Evolutionary conservation across 30 jellyfish, hydroid and myxozoan species (phyloP).

Genomic region (Morbakka virulenta): DNA sequence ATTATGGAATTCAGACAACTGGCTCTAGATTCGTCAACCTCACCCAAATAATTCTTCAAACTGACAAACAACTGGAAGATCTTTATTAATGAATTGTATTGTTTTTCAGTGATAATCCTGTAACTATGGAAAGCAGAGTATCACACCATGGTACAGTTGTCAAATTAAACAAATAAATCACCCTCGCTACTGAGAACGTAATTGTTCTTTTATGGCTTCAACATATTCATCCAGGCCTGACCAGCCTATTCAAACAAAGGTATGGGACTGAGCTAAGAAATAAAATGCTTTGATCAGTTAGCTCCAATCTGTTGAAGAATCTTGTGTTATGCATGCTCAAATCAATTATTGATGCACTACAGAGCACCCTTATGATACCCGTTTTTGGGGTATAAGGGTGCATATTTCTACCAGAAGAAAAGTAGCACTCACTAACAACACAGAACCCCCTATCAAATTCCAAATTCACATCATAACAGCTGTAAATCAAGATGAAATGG

Average conservation of each 20-base stretch:
- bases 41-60: neutral
- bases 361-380: too few relatives aligned
- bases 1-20: slow-evolving; percentile 27
- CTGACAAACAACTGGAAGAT: slow-evolving; percentile 49
- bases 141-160: slow-evolving; percentile 19
- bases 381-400: too few relatives aligned
- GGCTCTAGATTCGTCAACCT: slow-evolving; percentile 6
- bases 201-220: slow-evolving; percentile 28
- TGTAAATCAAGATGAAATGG: too few relatives aligned
- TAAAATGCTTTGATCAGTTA: neutral
- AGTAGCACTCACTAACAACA: too few relatives aligned
- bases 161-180: slow-evolving; percentile 9
- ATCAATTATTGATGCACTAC: too few relatives aligned
- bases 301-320: neutral
- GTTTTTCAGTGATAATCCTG: slow-evolving; percentile 14
- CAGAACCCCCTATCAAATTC: too few relatives aligned
- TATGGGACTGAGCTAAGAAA: neutral
- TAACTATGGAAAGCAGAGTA: slow-evolving; percentile 4
- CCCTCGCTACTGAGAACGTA: slow-evolving; percentile 26
- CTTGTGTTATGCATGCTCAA: too few relatives aligned
- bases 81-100: slow-evolving; percentile 34
- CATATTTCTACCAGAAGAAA: too few relatives aligned
- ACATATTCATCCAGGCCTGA: slow-evolving; percentile 38
- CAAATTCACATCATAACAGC: too few relatives aligned
- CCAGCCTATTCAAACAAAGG: slow-evolving; percentile 22